Evolutionary conservation across 2,888 invertebrate genomes (phyloP), one percentile per base, ranked within the genome.

Genomic region (Yponomeuta sedellus): DNA sequence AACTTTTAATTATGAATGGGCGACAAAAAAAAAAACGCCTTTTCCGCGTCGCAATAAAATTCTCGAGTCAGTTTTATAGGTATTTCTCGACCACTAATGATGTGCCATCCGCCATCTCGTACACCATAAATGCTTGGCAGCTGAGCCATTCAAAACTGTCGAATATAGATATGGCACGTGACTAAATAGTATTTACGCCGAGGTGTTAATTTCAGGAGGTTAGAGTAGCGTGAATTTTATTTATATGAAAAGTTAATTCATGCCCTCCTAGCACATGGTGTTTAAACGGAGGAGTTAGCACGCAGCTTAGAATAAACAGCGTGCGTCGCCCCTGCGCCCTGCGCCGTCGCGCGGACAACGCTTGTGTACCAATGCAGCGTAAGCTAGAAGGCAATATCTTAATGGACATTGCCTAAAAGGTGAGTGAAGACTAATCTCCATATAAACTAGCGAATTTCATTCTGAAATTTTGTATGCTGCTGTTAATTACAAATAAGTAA

Each of bases 171-270:
- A 83, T 76, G 83, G 81, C 78, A 79, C 79, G 82, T 82, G 82
- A 80, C 85, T 85, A 85, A 64, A 57, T 85, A 83, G 81, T 87
- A 88, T 90, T 90, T 89, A 88, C 89, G 88, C 82, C 77, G 71
- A 90, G 89, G 90, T 91, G 91, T 86, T 91, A 91, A 91, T 90
- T 89, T 91, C 89, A 87, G 86, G 88, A 90, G 87, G 85, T 91
- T 91, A 91, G 91, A 88, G 90, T 81, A 81, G 83, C 89, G 90
- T 91, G 89, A 91, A 91, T 90, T 91, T 91, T 91, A 91, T 91
- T 90, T 91, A 90, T 90, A 91, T 89, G 90, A 90, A 90, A 91
- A 91, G 88, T 86, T 89, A 90, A 91, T 91, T 91, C 89, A 85
- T 88, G 83, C 79, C 79, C 81, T 85, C 83, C 86, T 85, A 84